A percentile compares a stretch with the other conserved stretches of the same genome.
These are phyloP conservation scores for Piaya cayana DNA, from an alignment of 2,113 vertebrate species.

Conservation along the genomic window DNA sequence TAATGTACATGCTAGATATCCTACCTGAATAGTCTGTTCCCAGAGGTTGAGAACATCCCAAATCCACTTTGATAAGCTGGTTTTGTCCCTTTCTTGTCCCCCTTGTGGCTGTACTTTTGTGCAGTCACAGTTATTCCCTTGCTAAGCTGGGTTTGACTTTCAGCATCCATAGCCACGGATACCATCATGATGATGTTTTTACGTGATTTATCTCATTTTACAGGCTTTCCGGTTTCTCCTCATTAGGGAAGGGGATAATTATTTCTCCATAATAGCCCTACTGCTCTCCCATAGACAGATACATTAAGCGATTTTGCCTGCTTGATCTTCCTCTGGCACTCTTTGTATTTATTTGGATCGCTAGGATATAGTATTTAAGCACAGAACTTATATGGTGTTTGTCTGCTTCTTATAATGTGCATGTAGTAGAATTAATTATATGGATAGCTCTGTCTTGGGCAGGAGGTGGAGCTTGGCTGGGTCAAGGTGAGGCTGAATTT, in stretches of 20 bases:
- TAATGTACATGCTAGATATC: fast-evolving
- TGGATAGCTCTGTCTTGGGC: fast-evolving
- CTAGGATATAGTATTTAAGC: background rate
- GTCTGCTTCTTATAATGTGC: background rate
- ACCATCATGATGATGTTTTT: background rate
- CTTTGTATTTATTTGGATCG: background rate
- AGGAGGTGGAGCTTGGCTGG: background rate
- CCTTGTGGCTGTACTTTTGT: background rate
- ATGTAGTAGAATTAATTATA: background rate
- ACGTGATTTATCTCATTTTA: background rate
- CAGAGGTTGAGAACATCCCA: background rate
- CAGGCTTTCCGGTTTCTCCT: background rate
- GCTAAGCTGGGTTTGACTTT: background rate
- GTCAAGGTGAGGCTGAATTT: background rate
- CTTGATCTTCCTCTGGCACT: background rate
- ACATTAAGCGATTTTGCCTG: background rate
- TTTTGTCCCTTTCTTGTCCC: background rate
- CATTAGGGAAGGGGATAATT: background rate
- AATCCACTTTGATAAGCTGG: background rate
- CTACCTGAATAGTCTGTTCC: background rate
- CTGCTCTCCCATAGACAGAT: background rate
- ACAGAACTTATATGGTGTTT: background rate
- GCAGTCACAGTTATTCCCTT: background rate
- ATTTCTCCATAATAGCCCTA: background rate
- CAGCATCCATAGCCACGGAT: background rate